Evolutionary conservation across 2,888 invertebrate species (phyloP).

Genomic region (Eledona agricola): DNA sequence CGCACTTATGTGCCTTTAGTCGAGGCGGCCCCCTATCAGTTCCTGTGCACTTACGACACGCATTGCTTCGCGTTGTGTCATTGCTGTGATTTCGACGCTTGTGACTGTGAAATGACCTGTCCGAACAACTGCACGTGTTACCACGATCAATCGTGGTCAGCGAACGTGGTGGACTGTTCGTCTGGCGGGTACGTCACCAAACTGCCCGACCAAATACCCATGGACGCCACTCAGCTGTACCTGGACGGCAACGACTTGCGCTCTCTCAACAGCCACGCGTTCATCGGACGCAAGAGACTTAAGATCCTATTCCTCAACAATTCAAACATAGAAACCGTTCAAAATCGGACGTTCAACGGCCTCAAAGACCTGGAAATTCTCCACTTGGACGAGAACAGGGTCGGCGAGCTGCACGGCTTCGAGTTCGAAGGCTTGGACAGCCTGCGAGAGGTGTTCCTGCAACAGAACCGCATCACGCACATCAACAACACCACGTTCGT

Average conservation of each 20-base stretch:
- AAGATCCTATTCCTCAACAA: constrained; percentile 80
- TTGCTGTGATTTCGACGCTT: constrained; percentile 91
- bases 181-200: constrained; percentile 72
- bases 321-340: constrained; percentile 79
- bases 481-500: constrained; percentile 78
- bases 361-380: constrained; percentile 77
- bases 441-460: constrained; percentile 76
- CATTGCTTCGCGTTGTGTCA: constrained; percentile 89
- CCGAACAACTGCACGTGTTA: constrained; percentile 89
- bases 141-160: constrained; percentile 87
- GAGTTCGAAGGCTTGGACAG: constrained; percentile 83
- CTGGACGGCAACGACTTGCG: constrained; percentile 85
- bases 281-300: constrained; percentile 83
- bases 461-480: constrained; percentile 75
- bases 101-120: constrained; percentile 93
- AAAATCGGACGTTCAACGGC: constrained; percentile 87
- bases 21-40: constrained; percentile 82
- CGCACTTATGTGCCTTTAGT: constrained; percentile 78
- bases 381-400: constrained; percentile 78
- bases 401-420: constrained; percentile 76
- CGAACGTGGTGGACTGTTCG: constrained; percentile 86
- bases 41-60: constrained; percentile 83
- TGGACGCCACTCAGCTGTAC: constrained; percentile 90
- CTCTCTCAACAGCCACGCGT: constrained; percentile 80
- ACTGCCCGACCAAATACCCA: constrained; percentile 84